Base-by-base conservation (phyloP, 1,140 invertebrate species). In the Scaptomyza graminum region DNA sequence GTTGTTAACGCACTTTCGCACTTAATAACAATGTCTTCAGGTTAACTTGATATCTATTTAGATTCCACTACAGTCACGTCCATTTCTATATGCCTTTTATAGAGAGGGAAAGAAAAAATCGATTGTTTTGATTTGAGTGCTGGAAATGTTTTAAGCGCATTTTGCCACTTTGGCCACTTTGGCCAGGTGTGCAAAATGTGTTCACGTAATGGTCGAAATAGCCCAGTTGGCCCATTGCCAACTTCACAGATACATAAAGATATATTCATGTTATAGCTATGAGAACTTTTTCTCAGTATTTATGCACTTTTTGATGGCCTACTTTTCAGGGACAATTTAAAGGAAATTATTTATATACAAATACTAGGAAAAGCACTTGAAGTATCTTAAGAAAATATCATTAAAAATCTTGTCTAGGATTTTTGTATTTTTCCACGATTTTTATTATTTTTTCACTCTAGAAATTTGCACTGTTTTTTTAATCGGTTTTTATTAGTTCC, bases 221-320 rank as follows among this genome's bases (percentile, higher is more conserved):
- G 52, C 83, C 63, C 61, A 83, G 31, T 87, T 87, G 82, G 82
- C 73, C 31, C 16, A 63, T 3, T 63, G 83, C 82, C 82, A 87
- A 76, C 51, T 34, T 37, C 62, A 13, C 5, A 43, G 25, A 13
- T 9, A 7, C 25, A 39, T 3, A 37, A 11, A 13, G 41, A 13
- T n/a, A 1, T 46, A n/a, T n/a, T n/a, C 37, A 7, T 8, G 31
- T 34, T 54, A 25, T 25, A 25, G n/a, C n/a, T 25, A 25, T 25
- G 25, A 25, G 16, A 11, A 5, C 4, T 28, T 7, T 7, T 22
- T 55, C 31, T 59, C 12, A 37, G 16, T 37, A 37, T 57, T 66
- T 43, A 34, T 47, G 18, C 54, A 59, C 31, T 15, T n/a, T 5
- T 13, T 25, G n/a, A n/a, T n/a, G n/a, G 78, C 61, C 44, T 65